Conservation (phyloP, 2,888 invertebrate species). For the Linnaemya tessellans region DNA sequence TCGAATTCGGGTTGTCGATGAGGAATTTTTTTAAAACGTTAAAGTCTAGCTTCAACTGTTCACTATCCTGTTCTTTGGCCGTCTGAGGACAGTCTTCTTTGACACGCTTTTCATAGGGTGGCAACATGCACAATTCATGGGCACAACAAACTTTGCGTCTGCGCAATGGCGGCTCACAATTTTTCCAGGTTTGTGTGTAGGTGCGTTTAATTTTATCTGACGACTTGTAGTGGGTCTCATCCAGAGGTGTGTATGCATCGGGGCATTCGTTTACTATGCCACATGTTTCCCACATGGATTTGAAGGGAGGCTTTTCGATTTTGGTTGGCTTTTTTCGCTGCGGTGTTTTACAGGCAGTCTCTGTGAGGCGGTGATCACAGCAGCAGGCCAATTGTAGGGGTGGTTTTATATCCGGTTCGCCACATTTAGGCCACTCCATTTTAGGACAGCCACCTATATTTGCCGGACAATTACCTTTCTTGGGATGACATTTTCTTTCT, state of each 20-base stretch:
- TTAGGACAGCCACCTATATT: background rate
- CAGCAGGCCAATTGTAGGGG: constrained; percentile 17
- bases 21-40: constrained; percentile 9
- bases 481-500: constrained; percentile 27
- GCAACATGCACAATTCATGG: constrained; percentile 21
- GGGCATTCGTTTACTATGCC: constrained; percentile 14
- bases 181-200: constrained; percentile 48
- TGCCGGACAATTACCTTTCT: background rate
- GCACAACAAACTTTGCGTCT: constrained; percentile 30
- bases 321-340: background rate
- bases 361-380: background rate
- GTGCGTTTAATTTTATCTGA: constrained; percentile 16
- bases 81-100: constrained; percentile 9
- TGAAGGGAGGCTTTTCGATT: background rate
- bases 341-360: background rate
- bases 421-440: background rate
- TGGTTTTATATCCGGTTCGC: background rate
- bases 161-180: background rate
- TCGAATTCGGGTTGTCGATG: background rate
- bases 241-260: background rate
- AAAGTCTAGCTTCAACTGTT: constrained; percentile 34
- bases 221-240: constrained; percentile 32
- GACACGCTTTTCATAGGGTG: constrained; percentile 14
- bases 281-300: constrained; percentile 48
- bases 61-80: constrained; percentile 41